Evolutionary conservation across 1,140 invertebrate genomes (phyloP).

Genomic region (Tetramorium parvispinum): DNA sequence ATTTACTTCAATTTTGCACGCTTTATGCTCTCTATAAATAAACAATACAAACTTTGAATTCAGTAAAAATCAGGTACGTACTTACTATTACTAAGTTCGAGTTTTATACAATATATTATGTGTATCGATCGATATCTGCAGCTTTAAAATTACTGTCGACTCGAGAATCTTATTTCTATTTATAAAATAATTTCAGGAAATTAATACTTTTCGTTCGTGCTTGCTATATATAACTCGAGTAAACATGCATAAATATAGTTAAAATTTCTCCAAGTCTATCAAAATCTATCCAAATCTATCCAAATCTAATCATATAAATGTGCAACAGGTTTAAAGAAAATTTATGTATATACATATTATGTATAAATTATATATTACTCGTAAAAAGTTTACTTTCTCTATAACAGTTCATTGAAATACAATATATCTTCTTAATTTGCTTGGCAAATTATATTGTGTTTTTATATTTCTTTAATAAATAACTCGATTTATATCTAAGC

Average conservation of each 20-base stretch:
- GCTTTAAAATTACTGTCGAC: not conserved
- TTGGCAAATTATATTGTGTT: not conserved
- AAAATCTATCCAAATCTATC: conserved; percentile 20
- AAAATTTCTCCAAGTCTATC: conserved; percentile 18
- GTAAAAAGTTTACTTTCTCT: conserved; percentile 21
- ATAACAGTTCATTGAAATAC: conserved; percentile 7
- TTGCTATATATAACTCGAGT: not conserved
- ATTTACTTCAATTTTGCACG: conserved; percentile 7
- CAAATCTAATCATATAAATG: not conserved
- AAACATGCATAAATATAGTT: conserved; percentile 35
- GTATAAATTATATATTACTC: not conserved
- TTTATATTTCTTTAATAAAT: not conserved
- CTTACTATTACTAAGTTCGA: conserved; percentile 6
- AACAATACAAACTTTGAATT: conserved; percentile 64
- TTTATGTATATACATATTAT: not conserved
- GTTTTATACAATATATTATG: conserved; percentile 31
- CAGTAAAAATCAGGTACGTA: conserved; percentile 69
- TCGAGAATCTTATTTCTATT: conserved; percentile 23
- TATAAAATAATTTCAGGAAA: conserved; percentile 51
- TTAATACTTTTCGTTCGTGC: conserved; percentile 29
- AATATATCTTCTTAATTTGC: not conserved
- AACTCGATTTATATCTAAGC: conserved; percentile 4
- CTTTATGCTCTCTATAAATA: conserved; percentile 69
- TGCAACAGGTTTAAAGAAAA: not conserved
- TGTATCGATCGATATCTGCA: conserved; percentile 4